Conservation (phyloP, 2,113 vertebrate genomes). For the Solea senegalensis region DNA sequence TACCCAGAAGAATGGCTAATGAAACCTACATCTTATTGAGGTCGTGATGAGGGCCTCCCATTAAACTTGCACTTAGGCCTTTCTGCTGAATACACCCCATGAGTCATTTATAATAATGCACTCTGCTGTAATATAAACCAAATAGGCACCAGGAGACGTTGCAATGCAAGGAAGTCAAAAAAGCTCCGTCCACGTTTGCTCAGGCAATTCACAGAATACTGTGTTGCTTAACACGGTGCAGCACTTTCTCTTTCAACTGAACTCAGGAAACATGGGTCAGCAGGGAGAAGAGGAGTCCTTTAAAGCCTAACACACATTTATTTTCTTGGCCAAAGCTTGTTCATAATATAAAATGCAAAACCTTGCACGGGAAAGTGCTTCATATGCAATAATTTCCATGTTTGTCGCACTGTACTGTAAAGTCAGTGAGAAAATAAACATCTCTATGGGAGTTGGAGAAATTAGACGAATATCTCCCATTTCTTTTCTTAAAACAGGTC, state of each 20-base stretch:
- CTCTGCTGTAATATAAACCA: slow-evolving; percentile 61
- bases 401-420: background rate
- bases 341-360: slow-evolving; percentile 28
- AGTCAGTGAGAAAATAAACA: background rate
- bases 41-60: slow-evolving; percentile 54
- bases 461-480: too few relatives aligned
- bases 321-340: slow-evolving; percentile 11
- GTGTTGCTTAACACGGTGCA: slow-evolving; percentile 61
- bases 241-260: slow-evolving; percentile 52
- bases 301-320: slow-evolving; percentile 26
- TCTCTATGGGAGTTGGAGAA: background rate
- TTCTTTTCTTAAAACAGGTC: too few relatives aligned
- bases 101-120: slow-evolving; percentile 64
- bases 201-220: slow-evolving; percentile 35
- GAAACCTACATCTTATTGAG: slow-evolving; percentile 52
- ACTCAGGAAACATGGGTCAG: slow-evolving; percentile 47
- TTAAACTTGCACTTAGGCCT: slow-evolving; percentile 62
- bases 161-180: slow-evolving; percentile 55
- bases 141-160: slow-evolving; percentile 56
- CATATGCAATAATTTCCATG: slow-evolving; percentile 11
- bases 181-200: slow-evolving; percentile 54
- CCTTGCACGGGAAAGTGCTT: slow-evolving; percentile 17
- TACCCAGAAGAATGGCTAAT: slow-evolving; percentile 52
- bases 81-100: slow-evolving; percentile 44
- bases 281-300: slow-evolving; percentile 35